These are phyloP conservation scores for Tinamus major DNA, from an alignment of 2,797 vertebrate species.

Conservation along the genomic window DNA sequence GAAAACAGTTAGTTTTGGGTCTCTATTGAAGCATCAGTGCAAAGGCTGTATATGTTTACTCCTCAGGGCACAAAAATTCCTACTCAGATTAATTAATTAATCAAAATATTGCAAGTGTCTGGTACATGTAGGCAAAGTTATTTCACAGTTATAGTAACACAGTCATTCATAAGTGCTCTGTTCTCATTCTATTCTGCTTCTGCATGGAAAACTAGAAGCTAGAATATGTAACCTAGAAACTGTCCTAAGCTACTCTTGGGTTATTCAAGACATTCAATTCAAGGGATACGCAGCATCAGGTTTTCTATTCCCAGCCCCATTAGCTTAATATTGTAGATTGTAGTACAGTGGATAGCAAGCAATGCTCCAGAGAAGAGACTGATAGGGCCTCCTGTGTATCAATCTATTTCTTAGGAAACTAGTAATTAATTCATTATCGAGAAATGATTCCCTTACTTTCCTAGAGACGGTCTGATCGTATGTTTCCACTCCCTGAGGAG, in stretches of 20 bases:
- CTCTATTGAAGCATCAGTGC: background rate
- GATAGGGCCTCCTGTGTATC: background rate
- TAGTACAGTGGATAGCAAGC: background rate
- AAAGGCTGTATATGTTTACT: background rate
- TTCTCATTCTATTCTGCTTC: background rate
- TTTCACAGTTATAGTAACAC: background rate
- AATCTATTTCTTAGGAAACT: constrained; percentile 1
- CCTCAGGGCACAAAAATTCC: background rate
- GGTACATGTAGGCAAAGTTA: background rate
- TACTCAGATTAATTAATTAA: background rate
- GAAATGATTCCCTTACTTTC: background rate
- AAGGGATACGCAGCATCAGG: background rate
- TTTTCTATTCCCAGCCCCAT: background rate
- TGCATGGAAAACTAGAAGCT: background rate
- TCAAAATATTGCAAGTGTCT: no score
- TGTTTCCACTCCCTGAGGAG: background rate
- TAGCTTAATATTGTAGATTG: background rate
- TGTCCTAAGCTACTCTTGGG: background rate
- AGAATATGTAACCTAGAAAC: background rate
- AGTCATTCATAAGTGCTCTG: background rate
- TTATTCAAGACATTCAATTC: background rate
- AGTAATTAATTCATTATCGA: constrained; percentile 1
- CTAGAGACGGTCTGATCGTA: background rate
- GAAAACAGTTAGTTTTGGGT: background rate
- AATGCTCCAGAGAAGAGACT: background rate